Percentiles rank a stretch among this genome's conserved stretches.
phyloP scores from a whole-genome alignment of 2,888 invertebrate genomes.

The Melieria picta region DNA sequence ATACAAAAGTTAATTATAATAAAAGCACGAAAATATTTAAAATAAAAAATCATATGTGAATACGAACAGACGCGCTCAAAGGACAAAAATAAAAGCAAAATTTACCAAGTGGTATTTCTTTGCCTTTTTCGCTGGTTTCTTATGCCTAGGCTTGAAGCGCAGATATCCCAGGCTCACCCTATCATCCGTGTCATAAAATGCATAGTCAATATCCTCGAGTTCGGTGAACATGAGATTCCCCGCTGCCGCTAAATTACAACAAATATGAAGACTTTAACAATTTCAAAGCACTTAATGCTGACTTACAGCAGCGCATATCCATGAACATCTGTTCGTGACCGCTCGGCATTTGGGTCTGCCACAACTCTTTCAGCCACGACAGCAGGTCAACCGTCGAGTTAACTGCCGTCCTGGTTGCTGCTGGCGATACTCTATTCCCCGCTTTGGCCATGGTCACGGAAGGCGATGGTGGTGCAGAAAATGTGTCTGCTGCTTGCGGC shows the following conservation, averaged over 20 bases:
- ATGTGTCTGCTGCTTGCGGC: neutral
- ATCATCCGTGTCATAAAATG: slow-evolving; percentile 49
- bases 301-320: slow-evolving; percentile 41
- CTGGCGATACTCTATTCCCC: too few relatives aligned
- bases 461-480: neutral
- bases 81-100: slow-evolving; percentile 2
- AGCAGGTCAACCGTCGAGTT: slow-evolving; percentile 33
- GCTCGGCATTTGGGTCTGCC: neutral
- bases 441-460: neutral
- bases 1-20: neutral
- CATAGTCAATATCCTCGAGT: slow-evolving; percentile 50
- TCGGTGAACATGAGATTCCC: slow-evolving; percentile 42
- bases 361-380: slow-evolving; percentile 43
- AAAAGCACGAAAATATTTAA: neutral
- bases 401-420: neutral
- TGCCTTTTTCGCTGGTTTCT: slow-evolving; percentile 46
- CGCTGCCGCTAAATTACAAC: slow-evolving; percentile 35
- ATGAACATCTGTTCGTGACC: slow-evolving; percentile 31
- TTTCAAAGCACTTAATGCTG: neutral
- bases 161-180: slow-evolving; percentile 44
- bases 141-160: slow-evolving; percentile 50
- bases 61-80: too few relatives aligned
- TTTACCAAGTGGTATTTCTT: slow-evolving; percentile 45
- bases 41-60: neutral
- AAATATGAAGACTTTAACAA: neutral